Conservation (phyloP, 2,888 invertebrate species). For the Drosophila picticornis region DNA sequence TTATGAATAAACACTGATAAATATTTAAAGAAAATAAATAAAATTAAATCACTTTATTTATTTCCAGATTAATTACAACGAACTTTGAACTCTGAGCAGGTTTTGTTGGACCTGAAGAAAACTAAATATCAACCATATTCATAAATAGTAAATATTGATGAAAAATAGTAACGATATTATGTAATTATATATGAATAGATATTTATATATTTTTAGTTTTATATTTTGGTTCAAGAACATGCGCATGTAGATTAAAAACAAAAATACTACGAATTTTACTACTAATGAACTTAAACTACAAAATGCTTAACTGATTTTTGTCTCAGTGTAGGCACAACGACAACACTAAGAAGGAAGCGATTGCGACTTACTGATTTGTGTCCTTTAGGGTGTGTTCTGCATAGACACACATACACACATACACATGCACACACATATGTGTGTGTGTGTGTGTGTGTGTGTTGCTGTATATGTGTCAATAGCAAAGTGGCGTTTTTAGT, state of each 20-base stretch:
- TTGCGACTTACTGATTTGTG: constrained; percentile 31
- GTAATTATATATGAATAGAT: not conserved
- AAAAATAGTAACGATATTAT: no score
- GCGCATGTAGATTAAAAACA: not conserved
- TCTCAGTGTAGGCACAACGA: constrained; percentile 1
- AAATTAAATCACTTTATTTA: no score
- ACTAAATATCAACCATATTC: no score
- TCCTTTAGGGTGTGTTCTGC: constrained; percentile 27
- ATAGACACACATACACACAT: not conserved
- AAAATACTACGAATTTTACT: not conserved
- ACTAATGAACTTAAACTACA: no score
- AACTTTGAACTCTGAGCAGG: no score
- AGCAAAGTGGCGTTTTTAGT: constrained; percentile 4
- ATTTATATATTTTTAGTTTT: not conserved
- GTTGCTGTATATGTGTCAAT: constrained; percentile 12
- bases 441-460: not conserved
- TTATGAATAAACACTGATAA: no score
- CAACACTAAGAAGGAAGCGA: constrained; percentile 4
- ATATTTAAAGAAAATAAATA: no score
- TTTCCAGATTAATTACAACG: no score
- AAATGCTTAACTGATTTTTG: not conserved
- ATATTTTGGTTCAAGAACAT: not conserved
- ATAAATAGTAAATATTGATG: no score
- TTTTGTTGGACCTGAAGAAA: no score
- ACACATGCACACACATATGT: not conserved